Base-by-base conservation (phyloP, 2,113 vertebrate genomes). In the Pomatorhinus ruficollis region DNA sequence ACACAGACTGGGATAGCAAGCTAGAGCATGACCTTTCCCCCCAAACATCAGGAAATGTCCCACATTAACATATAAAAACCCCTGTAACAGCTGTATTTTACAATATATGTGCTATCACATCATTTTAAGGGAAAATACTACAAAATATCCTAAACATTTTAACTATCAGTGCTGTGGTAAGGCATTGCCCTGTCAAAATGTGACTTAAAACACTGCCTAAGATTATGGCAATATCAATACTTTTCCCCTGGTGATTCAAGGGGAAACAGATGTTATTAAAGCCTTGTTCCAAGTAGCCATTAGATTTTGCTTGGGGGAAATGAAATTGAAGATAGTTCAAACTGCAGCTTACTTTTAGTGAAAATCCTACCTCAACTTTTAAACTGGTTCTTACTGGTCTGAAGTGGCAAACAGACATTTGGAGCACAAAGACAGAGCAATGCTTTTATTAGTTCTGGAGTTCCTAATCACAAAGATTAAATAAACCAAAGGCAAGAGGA, bases 181-280 rank as follows among this genome's bases (percentile, higher is more conserved):
- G 83, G 83, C 89, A 94, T 7, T 83, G 66, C 75, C 60, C 84
- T 94, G 87, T 87, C 94, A 94, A 94, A 97, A 94, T 28, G 44
- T 20, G 66, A 96, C 78, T 93, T 76, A 79, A 94, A 93, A 75
- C 42, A 37, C 25, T 96, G 57, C 86, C 61, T 15, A 44, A 93
- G 90, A 97, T 74, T 57, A 90, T 25, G 59, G 94, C 84, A 96
- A 74, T 68, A 88, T 91, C 95, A 83, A 91, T 86, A 91, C 93
- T 49, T 88, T 49, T 17, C 42, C 92, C 90, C 71, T 33, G 14
- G 83, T 35, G 87, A 95, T 84, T 92, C 78, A 40, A 87, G 63
- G 66, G 76, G 72, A 93, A 96, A 81, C 83, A 89, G 87, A 90
- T 90, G 95, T 91, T 96, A 97, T 93, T 96, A 97, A 95, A 90